Evolutionary conservation across 1,140 invertebrate species (phyloP), one percentile per base, ranked within the genome.

Genomic region (Ctenoplectra terminalis): DNA sequence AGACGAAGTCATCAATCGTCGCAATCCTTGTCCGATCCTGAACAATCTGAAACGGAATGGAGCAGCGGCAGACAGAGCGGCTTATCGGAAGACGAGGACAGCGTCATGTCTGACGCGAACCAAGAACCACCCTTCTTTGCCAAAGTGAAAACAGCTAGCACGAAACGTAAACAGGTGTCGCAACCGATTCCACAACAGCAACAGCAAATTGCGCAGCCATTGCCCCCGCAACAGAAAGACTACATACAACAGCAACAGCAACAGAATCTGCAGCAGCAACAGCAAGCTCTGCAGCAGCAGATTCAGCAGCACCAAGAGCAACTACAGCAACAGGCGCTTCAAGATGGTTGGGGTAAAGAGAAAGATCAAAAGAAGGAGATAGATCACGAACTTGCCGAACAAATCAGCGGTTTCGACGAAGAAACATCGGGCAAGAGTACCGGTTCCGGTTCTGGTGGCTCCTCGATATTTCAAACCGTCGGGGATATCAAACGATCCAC

Each of bases 31-130:
- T 97, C 96, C 11, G 96, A 97, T 92, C 96, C 96, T 6, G 96
- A 97, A 92, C 96, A 96, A 60, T 97, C 96, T 1, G 96, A 97
- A 92, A 95, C 95, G 34, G 96, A 97, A 90, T 97, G 96, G 96
- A 95, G 95, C 54, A 94, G 95, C 43, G 95, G 95, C 11, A 92
- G 95, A 86, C 96, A 96, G 29, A 96, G 96, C 89, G 94, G 95
- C 15, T 92, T 96, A 54, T 96, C 95, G 3, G 96, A 96, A 92
- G 96, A 96, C 85, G 96, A 96, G 88, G 96, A 96, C 77, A 96
- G 96, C 89, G 94, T 96, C 2, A 95, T 96, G 92, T 96, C 96
- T 11, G 96, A 96, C 86, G 94, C 94, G 34, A 94, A 94, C 73
- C 95, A 96, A 83, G 95, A 95, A 54, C 94, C 94, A 23, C 94